Evolutionary conservation across 2,888 invertebrate species (phyloP), one percentile per base, ranked within the genome.

Genomic region (Drosophila anomelani): DNA sequence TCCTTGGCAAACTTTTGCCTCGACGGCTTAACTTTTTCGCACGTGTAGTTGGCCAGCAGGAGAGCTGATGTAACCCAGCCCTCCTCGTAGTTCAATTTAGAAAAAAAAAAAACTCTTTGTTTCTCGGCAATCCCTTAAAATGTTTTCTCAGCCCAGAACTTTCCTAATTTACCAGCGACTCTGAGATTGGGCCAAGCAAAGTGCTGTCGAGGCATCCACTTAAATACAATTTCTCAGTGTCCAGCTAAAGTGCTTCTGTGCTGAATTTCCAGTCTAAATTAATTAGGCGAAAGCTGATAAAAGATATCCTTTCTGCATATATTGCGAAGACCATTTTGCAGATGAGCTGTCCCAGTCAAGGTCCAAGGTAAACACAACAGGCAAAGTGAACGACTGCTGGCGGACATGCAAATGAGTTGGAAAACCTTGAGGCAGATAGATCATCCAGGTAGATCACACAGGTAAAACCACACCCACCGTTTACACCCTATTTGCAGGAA

Each of bases 1-100:
- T 59, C 38, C 69, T 78, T 54, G 73, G 69, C 39, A 84, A 84
- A 84, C 75, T 84, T 84, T 84, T 84, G 69, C 85, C 74, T 56
- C 59, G 75, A 72, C 69, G 81, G 85, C 85, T 84, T 87, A 88
- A 88, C 81, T 84, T 76, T 84, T 83, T 88, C 82, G 80, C 83
- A 80, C 85, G 86, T 82, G 88, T 85, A 72, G 72, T 69, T 76
- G 76, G 53, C 51, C 66, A 60, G 54, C 26, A 46, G 53, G 43
- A 44, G 63, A 4, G 8, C 29, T 32, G 36, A 39, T 46, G 47
- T n/a, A 69, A 17, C 29, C 36, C 36, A 43, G 43, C 36, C 56
- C 20, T 34, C 26, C 49, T 68, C 57, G 29, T 38, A 71, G 47
- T 70, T 58, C 77, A 79, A 67, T 77, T 81, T 71, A 29, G 34